Evolutionary conservation across 2,888 invertebrate genomes (phyloP), one percentile per base, ranked within the genome.

Genomic region (Cylloceria caligata): DNA sequence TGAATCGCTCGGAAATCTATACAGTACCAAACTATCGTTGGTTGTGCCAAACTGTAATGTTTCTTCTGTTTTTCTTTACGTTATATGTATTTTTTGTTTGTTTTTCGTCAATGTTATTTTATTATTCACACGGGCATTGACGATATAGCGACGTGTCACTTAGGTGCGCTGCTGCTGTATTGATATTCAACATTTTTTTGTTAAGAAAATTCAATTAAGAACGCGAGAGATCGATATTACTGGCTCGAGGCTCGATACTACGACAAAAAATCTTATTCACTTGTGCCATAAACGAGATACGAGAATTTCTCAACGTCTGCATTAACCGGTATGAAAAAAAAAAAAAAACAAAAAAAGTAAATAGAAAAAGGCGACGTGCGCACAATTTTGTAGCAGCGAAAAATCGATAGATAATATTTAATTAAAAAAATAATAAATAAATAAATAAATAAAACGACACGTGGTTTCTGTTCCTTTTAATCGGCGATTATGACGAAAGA

Each of bases 391-490:
- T 82, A 30, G 77, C 77, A 72, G 65, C 69, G 52, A 65, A 65
- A 67, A 78, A 57, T 11, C 74, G 52, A 39, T 84, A 80, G 76
- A 30, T 83, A 80, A 67, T 83, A 82, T 83, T 76, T 78, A 80
- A 79, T 77, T 71, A 64, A 49, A 72, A 16, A 52, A 49, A 60
- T 76, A 78, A 67, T n/a, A 49, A 27, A n/a, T n/a, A n/a, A 62
- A 76, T 87, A 85, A 81, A 86, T 85, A 73, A 87, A 36, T 9
- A 34, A 34, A 60, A 88, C 83, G 83, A 85, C 86, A 89, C 85
- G 88, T 90, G 88, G 90, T 91, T 90, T 90, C 85, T 90, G 90
- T 92, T 92, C 89, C 89, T 91, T 88, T 86, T 87, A 84, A 84
- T 87, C 81, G 85, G 87, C 85, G 87, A 85, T 87, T 87, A 83